phyloP scores from a whole-genome alignment of 2,888 invertebrate species.

The Epicampocera succincta region DNA sequence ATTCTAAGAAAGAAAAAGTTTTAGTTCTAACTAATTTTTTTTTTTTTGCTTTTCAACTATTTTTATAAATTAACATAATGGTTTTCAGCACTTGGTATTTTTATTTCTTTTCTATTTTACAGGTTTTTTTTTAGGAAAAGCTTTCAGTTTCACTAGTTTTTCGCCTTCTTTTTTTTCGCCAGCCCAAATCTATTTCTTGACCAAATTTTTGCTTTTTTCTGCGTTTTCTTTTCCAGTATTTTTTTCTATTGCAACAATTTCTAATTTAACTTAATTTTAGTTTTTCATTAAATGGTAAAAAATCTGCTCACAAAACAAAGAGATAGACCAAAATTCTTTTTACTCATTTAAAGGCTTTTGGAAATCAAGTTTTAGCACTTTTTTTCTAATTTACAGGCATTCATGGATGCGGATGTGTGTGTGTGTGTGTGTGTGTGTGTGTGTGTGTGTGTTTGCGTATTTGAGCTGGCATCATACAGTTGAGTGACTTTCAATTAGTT shows the following conservation, averaged over 20 bases:
- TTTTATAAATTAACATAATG: conserved; percentile 60
- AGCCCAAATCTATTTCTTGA: conserved; percentile 56
- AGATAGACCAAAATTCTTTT: not conserved
- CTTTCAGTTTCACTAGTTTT: conserved; percentile 54
- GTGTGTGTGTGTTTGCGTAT: not conserved
- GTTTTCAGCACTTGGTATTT: conserved; percentile 52
- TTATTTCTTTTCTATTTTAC: not conserved
- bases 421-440: not conserved
- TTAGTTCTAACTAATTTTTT: not conserved
- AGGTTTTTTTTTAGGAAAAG: conserved; percentile 37
- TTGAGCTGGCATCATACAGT: conserved; percentile 65
- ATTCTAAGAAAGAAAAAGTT: conserved; percentile 50
- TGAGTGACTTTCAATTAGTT: conserved; percentile 81
- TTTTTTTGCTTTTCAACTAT: conserved; percentile 10
- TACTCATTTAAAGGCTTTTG: conserved; percentile 68
- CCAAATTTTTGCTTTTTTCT: conserved; percentile 65
- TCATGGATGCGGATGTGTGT: not conserved
- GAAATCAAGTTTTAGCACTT: conserved; percentile 49
- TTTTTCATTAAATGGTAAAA: conserved; percentile 48
- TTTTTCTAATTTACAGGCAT: too few species aligned
- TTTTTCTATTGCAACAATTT: conserved; percentile 37
- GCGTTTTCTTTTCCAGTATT: conserved; percentile 38
- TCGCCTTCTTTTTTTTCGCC: not conserved
- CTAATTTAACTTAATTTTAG: conserved; percentile 59
- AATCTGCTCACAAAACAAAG: conserved; percentile 21